A percentile compares a stretch with the other conserved stretches of the same genome.
phyloP scores from a whole-genome alignment of 2,113 vertebrate species.

The Paradoxurus hermaphroditus region DNA sequence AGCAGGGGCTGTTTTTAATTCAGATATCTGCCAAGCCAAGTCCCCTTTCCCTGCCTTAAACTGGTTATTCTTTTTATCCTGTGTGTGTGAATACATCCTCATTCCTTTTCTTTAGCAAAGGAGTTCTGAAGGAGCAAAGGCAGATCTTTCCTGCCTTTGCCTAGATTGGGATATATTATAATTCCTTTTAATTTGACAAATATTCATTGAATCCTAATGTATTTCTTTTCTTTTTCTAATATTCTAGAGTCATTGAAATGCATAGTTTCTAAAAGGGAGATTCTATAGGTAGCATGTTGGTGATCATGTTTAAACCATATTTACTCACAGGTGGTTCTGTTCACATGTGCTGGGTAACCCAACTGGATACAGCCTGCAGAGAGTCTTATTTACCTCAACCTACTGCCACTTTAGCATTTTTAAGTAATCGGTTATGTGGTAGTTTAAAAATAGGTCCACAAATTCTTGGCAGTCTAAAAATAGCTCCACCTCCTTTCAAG shows the following conservation, averaged over 20 bases:
- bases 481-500: background rate
- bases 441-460: background rate
- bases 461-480: background rate
- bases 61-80: background rate
- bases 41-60: background rate
- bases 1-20: background rate
- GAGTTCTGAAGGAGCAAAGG: slow-evolving; percentile 1
- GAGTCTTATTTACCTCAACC: slow-evolving; percentile 24
- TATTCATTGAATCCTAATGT: background rate
- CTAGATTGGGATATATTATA: background rate
- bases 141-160: background rate
- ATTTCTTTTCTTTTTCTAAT: slow-evolving; percentile 6
- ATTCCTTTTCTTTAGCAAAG: background rate
- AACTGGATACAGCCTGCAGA: background rate
- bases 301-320: background rate
- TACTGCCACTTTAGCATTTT: background rate
- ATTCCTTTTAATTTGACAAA: slow-evolving; percentile 38
- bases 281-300: background rate
- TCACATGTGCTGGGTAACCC: background rate
- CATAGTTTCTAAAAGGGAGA: background rate
- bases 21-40: background rate
- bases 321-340: slow-evolving; percentile 5
- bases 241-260: background rate
- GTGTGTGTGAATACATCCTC: background rate
- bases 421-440: background rate